Evolutionary conservation across 2,113 vertebrate genomes (phyloP), one percentile per base, ranked within the genome.

Genomic region (Porphyrio hochstetteri): DNA sequence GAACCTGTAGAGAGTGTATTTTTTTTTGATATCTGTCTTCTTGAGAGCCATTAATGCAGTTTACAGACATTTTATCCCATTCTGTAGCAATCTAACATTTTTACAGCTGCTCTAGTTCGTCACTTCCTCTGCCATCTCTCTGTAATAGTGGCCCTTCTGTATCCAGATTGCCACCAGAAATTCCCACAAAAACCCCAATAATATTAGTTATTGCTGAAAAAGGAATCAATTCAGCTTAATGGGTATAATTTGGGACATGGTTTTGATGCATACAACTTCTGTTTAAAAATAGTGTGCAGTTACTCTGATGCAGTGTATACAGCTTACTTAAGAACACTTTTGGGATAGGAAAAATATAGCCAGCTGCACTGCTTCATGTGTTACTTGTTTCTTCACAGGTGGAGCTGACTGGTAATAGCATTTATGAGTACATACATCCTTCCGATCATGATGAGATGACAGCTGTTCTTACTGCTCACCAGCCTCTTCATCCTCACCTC

Each of bases 371-470:
- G 13, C 61, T 79, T 89, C 79, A 80, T 60, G 38, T 82, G 33
- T 95, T 44, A 27, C 14, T 2, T 55, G 10, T 90, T 36, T 95
- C 56, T 57, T 64, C 67, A 79, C 97, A 99, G 99, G 99, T 99
- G 98, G 99, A 99, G 96, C 98, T 99, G 33, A 99, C 99, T 11
- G 99, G 99, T 48, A 99, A 99, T 97, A 99, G 99, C 81, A 99
- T 99, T 84, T 99, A 99, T 55, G 99, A 99, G 75, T 99, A 99
- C 92, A 99, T 99, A 94, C 99, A 99, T 71, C 99, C 99, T 23
- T 99, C 99, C 0, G 99, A 99, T 81, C 99, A 99, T 0, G 99
- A 99, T 3, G 99, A 99, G 98, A 99, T 99, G 99, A 99, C 98
- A 1, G 98, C 99, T 0, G 98, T 99, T 33, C 98, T 99, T 23